Evolutionary conservation across 2,113 vertebrate genomes (phyloP).

Genomic region (Pteropus alecto): DNA sequence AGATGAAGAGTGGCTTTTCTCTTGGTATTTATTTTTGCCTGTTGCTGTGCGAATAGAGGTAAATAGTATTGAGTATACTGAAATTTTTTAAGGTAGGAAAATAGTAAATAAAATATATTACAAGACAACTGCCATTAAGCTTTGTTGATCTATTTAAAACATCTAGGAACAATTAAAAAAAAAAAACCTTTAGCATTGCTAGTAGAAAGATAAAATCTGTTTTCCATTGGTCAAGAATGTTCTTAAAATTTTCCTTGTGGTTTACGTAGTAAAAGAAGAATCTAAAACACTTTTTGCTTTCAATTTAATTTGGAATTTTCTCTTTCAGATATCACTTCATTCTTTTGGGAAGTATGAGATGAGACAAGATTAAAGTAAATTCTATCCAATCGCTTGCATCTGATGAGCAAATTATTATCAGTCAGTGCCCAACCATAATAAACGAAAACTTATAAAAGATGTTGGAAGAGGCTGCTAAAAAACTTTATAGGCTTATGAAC

Average conservation of each 20-base stretch:
- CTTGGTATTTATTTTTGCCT: neutral
- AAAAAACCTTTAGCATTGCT: neutral
- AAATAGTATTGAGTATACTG: neutral
- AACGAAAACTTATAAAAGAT: slow-evolving; percentile 49
- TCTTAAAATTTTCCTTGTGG: slow-evolving; percentile 15
- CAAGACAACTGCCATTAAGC: neutral
- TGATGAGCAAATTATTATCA: neutral
- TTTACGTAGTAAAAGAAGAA: neutral
- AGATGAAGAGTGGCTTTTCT: neutral
- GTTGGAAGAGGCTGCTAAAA: slow-evolving; percentile 3
- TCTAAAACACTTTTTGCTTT: neutral
- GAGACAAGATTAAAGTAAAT: neutral
- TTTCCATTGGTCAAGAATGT: neutral
- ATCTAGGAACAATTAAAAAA: neutral
- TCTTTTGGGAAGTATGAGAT: neutral
- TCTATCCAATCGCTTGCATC: neutral
- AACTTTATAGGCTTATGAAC: slow-evolving; percentile 48
- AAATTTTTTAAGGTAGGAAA: neutral
- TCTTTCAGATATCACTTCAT: neutral
- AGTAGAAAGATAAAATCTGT: neutral
- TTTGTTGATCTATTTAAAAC: neutral
- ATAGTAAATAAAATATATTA: slow-evolving; percentile 9
- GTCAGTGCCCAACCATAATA: neutral
- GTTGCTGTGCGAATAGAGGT: neutral
- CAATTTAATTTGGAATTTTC: neutral